A percentile compares a stretch with the other conserved stretches of the same genome.
phyloP scores from a whole-genome alignment of 2,797 vertebrate genomes.

The Alca torda region DNA sequence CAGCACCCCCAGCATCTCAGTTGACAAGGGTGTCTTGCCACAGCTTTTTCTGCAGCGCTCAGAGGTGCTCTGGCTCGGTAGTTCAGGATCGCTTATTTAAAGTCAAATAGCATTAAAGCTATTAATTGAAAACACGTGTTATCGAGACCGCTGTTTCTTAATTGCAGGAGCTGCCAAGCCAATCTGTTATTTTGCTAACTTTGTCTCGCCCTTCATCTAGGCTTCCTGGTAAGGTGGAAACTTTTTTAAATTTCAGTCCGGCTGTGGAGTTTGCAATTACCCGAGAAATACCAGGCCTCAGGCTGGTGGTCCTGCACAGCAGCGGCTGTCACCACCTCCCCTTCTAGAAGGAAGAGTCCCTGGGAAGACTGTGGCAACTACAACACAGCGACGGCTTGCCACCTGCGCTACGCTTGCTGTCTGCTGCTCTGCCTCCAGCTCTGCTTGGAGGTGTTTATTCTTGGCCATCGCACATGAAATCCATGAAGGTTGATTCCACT shows the following conservation, averaged over 20 bases:
- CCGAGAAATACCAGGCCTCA: neutral
- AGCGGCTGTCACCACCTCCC: neutral
- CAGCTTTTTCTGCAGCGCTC: neutral
- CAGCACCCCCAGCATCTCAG: neutral
- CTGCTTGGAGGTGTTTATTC: neutral
- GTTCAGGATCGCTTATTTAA: neutral
- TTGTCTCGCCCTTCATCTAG: neutral
- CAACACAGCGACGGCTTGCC: fast-evolving
- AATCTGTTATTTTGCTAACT: neutral
- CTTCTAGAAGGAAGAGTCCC: neutral
- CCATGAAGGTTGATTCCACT: neutral
- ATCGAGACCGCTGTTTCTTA: neutral
- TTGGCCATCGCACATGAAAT: neutral
- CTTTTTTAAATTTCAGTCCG: neutral
- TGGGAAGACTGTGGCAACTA: neutral
- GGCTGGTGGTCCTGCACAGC: too few species aligned
- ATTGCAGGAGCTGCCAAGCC: neutral
- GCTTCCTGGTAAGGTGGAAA: neutral
- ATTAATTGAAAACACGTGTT: neutral
- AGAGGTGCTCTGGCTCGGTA: neutral
- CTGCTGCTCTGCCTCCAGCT: neutral
- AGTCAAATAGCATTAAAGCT: neutral
- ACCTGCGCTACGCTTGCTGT: neutral
- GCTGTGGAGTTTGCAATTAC: neutral
- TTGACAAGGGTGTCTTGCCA: neutral